Evolutionary conservation across 2,797 vertebrate species (phyloP).

Genomic region (Sandelia bainsii): DNA sequence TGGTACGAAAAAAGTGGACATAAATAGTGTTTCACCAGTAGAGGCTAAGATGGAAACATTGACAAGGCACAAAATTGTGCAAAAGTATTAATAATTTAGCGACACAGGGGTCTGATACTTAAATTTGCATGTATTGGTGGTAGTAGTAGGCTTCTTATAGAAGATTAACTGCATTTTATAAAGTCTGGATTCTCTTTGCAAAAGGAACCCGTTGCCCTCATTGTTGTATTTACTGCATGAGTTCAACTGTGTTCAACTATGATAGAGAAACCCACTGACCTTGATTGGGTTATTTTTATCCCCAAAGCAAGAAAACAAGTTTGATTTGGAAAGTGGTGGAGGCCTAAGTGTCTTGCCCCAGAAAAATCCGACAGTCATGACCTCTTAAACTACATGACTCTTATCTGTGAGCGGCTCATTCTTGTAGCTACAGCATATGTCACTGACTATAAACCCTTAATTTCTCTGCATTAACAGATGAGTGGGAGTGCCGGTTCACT

Average conservation of each 20-base stretch:
- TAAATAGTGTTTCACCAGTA: neutral
- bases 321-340: slow-evolving; percentile 5
- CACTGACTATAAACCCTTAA: neutral
- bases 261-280: slow-evolving; percentile 41
- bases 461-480: slow-evolving; percentile 84
- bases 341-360: neutral
- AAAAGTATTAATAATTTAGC: neutral
- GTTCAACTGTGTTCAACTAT: slow-evolving; percentile 22
- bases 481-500: slow-evolving; percentile 94
- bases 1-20: neutral
- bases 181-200: neutral
- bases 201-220: slow-evolving; percentile 10
- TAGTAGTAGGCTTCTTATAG: neutral
- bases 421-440: neutral
- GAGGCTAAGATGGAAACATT: neutral
- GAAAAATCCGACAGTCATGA: neutral
- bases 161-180: neutral
- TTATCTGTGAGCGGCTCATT: neutral
- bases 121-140: neutral
- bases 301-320: slow-evolving; percentile 14
- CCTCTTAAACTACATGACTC: neutral
- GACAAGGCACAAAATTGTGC: neutral
- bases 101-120: neutral
- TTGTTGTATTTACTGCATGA: slow-evolving; percentile 52
- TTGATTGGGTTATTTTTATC: slow-evolving; percentile 34